A percentile compares a stretch with the other conserved stretches of the same genome.
Conservation (phyloP, 1,140 invertebrate species). For the Achatina immaculata region DNA sequence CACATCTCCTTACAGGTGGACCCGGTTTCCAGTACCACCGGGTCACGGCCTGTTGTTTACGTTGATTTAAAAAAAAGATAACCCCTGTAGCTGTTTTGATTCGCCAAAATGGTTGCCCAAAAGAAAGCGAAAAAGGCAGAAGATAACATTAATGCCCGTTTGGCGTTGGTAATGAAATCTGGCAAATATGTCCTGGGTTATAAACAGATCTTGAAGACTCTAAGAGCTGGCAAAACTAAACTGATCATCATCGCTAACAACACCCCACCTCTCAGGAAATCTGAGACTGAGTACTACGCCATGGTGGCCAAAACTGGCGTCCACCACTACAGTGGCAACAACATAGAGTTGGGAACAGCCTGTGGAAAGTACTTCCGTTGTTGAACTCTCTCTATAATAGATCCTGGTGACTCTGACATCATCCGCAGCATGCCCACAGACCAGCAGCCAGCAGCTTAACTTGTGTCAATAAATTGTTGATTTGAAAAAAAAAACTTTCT, state of each 20-base stretch:
- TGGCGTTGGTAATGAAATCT: conserved; percentile 99
- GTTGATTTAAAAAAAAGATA: not conserved
- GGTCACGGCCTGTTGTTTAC: no score
- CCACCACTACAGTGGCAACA: conserved; percentile 99
- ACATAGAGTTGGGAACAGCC: conserved; percentile 98
- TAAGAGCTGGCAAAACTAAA: conserved; percentile 98
- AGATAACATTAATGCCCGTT: conserved; percentile 75
- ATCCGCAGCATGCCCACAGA: conserved; percentile 90
- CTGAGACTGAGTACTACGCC: conserved; percentile 99
- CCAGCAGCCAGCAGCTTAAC: conserved; percentile 37
- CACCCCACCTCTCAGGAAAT: conserved; percentile 80
- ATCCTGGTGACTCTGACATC: conserved; percentile 99
- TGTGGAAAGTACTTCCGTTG: conserved; percentile 99
- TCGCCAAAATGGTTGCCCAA: no score
- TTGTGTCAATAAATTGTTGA: conserved; percentile 10
- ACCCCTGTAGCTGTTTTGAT: not conserved
- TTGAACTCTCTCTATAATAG: conserved; percentile 97
- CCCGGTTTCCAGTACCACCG: no score
- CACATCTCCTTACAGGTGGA: no score
- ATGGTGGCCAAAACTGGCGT: conserved; percentile 99
- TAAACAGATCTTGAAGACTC: conserved; percentile 96
- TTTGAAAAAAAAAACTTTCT: no score
- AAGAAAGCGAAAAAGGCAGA: not conserved
- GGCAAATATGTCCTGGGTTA: conserved; percentile 98
- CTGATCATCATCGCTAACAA: conserved; percentile 89